Percentiles rank a stretch among this genome's conserved stretches.
These are phyloP conservation scores for Cheiracanthium punctorium DNA, from an alignment of 2,888 invertebrate species.

Conservation along the genomic window DNA sequence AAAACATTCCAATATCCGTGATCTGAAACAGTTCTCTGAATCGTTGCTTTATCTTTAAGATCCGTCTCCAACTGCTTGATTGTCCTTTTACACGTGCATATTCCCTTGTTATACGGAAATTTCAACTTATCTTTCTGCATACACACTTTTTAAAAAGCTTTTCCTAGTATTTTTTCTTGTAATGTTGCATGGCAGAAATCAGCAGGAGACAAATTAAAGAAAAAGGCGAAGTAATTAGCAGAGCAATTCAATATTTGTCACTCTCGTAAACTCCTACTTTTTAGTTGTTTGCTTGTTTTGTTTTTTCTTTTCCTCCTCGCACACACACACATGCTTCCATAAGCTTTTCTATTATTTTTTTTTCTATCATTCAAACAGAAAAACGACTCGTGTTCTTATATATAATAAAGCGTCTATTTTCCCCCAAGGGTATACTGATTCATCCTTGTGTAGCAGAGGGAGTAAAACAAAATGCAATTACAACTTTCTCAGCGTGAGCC, in stretches of 20 bases:
- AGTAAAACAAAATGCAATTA: slow-evolving; percentile 16
- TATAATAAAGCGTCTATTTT: not conserved
- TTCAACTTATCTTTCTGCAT: no score
- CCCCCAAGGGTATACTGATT: slow-evolving; percentile 36
- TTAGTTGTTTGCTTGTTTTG: no score
- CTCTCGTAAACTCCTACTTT: slow-evolving; percentile 6
- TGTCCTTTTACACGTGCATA: not conserved
- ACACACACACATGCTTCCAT: not conserved
- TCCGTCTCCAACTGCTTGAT: not conserved
- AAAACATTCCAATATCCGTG: no score
- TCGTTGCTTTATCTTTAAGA: no score
- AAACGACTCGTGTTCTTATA: not conserved
- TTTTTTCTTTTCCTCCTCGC: not conserved
- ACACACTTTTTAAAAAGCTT: no score
- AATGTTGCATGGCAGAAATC: slow-evolving; percentile 8
- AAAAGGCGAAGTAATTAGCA: not conserved
- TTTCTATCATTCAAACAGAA: slow-evolving; percentile 6
- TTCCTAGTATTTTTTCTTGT: not conserved
- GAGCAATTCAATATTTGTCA: slow-evolving; percentile 11
- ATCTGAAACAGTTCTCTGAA: no score
- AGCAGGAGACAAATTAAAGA: slow-evolving; percentile 15
- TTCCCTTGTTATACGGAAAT: not conserved
- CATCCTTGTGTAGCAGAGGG: slow-evolving; percentile 17
- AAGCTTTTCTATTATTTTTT: not conserved
- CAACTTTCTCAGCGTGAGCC: slow-evolving; percentile 9